Evolutionary conservation across 2,888 invertebrate species (phyloP).

Genomic region (Oscheius onirici): DNA sequence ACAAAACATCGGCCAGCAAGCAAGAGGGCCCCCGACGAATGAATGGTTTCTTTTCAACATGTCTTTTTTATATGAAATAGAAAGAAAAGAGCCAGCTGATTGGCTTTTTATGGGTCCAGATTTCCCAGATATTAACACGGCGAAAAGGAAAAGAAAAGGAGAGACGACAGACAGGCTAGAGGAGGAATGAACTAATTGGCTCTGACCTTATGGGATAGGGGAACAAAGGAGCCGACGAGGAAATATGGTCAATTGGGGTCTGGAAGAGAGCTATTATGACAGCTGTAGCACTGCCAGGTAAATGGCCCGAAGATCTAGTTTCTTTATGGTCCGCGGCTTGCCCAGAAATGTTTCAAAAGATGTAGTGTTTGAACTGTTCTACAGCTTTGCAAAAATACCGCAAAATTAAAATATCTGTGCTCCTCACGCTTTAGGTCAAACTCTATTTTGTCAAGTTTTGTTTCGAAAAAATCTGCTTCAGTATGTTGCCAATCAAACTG

Average conservation of each 20-base stretch:
- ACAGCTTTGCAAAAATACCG: too few species aligned
- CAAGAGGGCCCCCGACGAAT: background rate
- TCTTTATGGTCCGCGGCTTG: too few species aligned
- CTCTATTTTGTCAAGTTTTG: too few species aligned
- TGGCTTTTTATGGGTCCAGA: slow-evolving; percentile 2
- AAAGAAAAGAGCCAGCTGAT: background rate
- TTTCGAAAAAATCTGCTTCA: too few species aligned
- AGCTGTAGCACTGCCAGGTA: background rate
- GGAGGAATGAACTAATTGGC: background rate
- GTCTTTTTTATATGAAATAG: background rate
- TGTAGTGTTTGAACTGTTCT: too few species aligned
- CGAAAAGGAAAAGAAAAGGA: background rate
- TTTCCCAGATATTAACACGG: slow-evolving; percentile 4
- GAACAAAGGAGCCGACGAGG: slow-evolving; percentile 14
- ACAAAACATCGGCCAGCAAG: background rate
- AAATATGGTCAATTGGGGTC: slow-evolving; percentile 1
- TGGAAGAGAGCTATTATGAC: background rate
- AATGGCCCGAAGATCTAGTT: background rate
- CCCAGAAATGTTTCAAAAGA: too few species aligned
- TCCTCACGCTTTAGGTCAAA: too few species aligned
- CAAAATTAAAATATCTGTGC: too few species aligned
- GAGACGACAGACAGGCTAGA: background rate
- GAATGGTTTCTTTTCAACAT: slow-evolving; percentile 1
- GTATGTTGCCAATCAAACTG: too few species aligned
- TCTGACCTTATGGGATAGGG: background rate